Base-by-base conservation (phyloP, 2,113 vertebrate genomes). In the Conger conger region DNA sequence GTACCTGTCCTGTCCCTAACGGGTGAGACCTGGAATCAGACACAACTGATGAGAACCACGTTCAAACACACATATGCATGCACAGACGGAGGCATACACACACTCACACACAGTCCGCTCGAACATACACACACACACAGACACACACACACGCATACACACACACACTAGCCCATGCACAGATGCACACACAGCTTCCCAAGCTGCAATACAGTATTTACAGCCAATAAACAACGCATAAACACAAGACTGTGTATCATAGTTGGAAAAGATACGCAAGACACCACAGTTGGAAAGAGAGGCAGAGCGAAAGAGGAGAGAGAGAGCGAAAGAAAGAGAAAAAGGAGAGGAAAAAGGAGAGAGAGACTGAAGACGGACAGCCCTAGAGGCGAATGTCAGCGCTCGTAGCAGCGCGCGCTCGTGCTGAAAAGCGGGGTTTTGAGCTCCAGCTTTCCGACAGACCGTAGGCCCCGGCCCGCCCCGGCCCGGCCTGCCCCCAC, bases 331-430 rank as follows among this genome's bases (percentile, higher is more conserved):
- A 1, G 37, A 50, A 73, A 89, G 83, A 88, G 37, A 79, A 85
- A 68, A 36, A 60, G 68, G 68, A 50, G 18, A 18, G 9, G 40
- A 42, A 42, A 42, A 42, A 9, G 9, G 45, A 50, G 45, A 50
- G 45, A 36, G 53, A 11, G 23, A 18, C 54, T 13, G 8, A 0
- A 86, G 86, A 88, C 90, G 91, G 86, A 89, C 84, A 89, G 80
- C 17, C 88, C 90, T 84, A 77, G 83, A 89, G 92, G 91, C 89
- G 87, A 89, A 57, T 30, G 84, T 84, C 89, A 88, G 83, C 81
- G 86, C 91, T 91, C 87, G 88, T 89, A 79, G 77, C 27, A 82
- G 89, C 90, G 92, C 86, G 89, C 90, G 83, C 82, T 90, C 33
- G 11, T 20, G 50, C 83, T 60, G 33, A 27, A 33, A 4, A 2